Conservation (phyloP, 2,797 vertebrate species). For the Stomatorhinus walkeri region DNA sequence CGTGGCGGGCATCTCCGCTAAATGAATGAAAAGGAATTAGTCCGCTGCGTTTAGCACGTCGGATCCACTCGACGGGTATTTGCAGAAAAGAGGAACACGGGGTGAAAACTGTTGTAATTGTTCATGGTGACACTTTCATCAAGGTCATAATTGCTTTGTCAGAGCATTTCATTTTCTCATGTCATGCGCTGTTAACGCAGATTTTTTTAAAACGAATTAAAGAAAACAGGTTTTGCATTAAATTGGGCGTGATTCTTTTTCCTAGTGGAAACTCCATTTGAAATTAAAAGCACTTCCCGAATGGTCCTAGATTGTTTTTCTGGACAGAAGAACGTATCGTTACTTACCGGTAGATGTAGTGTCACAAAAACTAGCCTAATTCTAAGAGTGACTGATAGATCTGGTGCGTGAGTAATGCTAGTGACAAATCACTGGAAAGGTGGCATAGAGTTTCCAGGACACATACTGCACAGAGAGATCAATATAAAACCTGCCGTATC, state of each 20-base stretch:
- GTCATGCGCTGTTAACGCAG: conserved; percentile 9
- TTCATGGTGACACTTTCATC: conserved; percentile 28
- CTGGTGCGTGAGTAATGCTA: background rate
- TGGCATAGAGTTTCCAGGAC: background rate
- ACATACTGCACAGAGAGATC: background rate
- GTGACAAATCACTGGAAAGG: background rate
- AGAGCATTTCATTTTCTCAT: conserved; percentile 17
- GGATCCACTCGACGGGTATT: background rate
- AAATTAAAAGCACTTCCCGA: background rate
- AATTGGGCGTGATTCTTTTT: background rate
- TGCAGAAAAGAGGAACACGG: background rate
- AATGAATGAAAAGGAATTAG: conserved; percentile 5
- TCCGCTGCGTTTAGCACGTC: background rate
- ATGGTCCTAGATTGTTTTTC: background rate
- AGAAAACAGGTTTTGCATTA: background rate
- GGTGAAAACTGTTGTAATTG: conserved; percentile 16
- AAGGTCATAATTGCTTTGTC: conserved; percentile 29
- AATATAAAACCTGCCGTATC: background rate
- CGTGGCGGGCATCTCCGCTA: conserved; percentile 16
- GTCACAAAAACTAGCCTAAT: background rate
- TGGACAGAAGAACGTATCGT: background rate
- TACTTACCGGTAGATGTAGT: background rate
- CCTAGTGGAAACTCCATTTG: background rate
- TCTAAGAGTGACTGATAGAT: background rate
- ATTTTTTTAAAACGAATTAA: background rate